Conservation (phyloP, 1,140 invertebrate genomes). For the Homalodisca vitripennis region DNA sequence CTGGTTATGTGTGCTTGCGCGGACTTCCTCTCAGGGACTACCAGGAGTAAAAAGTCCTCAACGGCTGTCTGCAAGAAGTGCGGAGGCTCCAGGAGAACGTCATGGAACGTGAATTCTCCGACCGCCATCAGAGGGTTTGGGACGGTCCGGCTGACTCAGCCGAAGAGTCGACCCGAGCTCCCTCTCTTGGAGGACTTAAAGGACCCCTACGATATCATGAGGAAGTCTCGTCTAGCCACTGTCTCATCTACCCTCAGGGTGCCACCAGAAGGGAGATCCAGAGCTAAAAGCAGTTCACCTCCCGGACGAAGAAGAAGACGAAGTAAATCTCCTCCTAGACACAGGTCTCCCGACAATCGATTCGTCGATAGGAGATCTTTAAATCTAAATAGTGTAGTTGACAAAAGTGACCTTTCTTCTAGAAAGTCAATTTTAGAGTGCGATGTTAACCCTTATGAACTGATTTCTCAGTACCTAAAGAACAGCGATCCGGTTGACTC, state of each 20-base stretch:
- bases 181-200: conserved; percentile 40
- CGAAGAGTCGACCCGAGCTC: conserved; percentile 52
- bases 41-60: conserved; percentile 65
- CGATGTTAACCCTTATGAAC: conserved; percentile 80
- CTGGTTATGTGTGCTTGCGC: conserved; percentile 73
- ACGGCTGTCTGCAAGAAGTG: conserved; percentile 71
- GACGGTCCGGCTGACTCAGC: conserved; percentile 46
- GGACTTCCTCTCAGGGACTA: conserved; percentile 71
- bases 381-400: conserved; percentile 20
- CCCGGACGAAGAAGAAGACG: conserved; percentile 51
- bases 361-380: conserved; percentile 11
- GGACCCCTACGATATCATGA: conserved; percentile 79
- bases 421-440: conserved; percentile 75
- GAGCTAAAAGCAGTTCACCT: conserved; percentile 61
- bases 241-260: conserved; percentile 47
- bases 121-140: conserved; percentile 55
- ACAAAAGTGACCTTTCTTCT: conserved; percentile 2
- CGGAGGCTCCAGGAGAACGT: conserved; percentile 55
- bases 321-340: conserved; percentile 38
- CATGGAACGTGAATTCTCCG: conserved; percentile 47
- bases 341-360: conserved; percentile 44
- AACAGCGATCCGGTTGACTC: conserved; percentile 13
- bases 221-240: conserved; percentile 62
- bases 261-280: conserved; percentile 54
- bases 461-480: conserved; percentile 55